A percentile compares a stretch with the other conserved stretches of the same genome.
phyloP scores from a whole-genome alignment of 2,113 vertebrate species.

The Epinephelus lanceolatus region DNA sequence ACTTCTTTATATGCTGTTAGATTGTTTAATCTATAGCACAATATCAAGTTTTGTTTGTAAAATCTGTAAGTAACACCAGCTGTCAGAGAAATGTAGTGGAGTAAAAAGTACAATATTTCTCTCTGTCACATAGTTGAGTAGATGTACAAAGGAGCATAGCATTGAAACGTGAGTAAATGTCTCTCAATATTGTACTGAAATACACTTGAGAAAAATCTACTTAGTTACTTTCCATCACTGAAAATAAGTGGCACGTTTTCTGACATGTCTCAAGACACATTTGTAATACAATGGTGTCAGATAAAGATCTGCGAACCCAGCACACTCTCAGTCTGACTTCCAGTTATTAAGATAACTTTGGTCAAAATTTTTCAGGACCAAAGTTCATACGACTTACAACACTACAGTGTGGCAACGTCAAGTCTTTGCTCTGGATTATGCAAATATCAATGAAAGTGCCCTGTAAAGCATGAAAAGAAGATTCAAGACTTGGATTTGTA shows the following conservation, averaged over 20 bases:
- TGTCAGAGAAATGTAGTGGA: background rate
- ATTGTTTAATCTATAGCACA: background rate
- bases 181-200: background rate
- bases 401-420: slow-evolving; percentile 61
- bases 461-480: background rate
- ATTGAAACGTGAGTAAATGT: background rate
- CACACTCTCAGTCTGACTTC: slow-evolving; percentile 27
- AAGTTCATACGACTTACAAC: slow-evolving; percentile 77
- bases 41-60: too few species aligned
- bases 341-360: slow-evolving; percentile 37
- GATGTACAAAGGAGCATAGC: background rate
- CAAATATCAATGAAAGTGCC: slow-evolving; percentile 27
- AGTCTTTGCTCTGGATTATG: slow-evolving; percentile 58
- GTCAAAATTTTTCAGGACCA: slow-evolving; percentile 32
- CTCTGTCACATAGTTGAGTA: background rate
- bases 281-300: slow-evolving; percentile 3
- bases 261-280: background rate
- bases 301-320: slow-evolving; percentile 32
- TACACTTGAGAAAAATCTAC: too few species aligned
- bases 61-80: background rate
- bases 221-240: background rate
- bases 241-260: background rate
- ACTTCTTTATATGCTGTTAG: background rate
- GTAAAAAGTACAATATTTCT: background rate
- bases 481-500: slow-evolving; percentile 10